phyloP scores from a whole-genome alignment of 2,797 vertebrate genomes.

The Oreochromis grahami region DNA sequence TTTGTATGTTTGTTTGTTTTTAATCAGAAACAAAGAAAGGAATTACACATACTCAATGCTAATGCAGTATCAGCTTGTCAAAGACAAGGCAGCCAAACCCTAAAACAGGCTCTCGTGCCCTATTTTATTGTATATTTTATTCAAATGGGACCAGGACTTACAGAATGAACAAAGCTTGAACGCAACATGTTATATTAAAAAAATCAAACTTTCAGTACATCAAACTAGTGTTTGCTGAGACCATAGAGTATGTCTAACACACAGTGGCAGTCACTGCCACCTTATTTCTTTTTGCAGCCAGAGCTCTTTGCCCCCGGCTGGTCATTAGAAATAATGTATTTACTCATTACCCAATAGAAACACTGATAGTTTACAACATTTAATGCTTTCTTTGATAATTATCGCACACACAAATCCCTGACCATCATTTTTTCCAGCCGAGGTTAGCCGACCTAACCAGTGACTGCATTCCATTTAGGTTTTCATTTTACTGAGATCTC shows the following conservation, averaged over 20 bases:
- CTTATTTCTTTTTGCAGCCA: background rate
- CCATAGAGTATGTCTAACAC: background rate
- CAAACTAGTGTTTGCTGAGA: background rate
- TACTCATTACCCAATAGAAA: background rate
- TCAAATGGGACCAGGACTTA: background rate
- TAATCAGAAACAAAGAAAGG: background rate
- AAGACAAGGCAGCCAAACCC: background rate
- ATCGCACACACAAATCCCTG: background rate
- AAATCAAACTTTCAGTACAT: background rate
- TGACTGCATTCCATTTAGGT: background rate
- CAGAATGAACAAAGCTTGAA: background rate
- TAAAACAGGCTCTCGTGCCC: background rate
- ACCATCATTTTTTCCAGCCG: background rate
- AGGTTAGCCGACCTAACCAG: background rate
- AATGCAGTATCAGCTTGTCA: background rate
- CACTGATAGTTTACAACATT: background rate
- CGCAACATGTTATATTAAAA: background rate
- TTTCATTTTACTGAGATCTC: background rate
- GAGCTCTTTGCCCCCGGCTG: background rate
- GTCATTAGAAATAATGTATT: background rate
- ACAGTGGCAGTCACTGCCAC: background rate
- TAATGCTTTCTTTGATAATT: background rate
- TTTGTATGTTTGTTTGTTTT: background rate
- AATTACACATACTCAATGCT: background rate
- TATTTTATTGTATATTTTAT: background rate